Base-by-base conservation (phyloP, 2,888 invertebrate species). In the Catocala sponsa region DNA sequence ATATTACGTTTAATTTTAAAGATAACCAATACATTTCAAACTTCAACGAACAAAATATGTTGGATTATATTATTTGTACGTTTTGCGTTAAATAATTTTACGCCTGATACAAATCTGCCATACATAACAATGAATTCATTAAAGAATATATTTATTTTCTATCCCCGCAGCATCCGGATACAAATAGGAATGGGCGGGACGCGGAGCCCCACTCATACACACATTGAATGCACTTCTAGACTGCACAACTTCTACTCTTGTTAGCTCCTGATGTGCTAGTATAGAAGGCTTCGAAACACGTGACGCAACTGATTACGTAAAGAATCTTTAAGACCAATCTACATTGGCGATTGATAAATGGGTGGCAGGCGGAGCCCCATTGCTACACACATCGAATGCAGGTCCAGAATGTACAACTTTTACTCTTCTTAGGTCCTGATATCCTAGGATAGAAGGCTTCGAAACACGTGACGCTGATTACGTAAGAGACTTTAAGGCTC, bases 231-330 rank as follows among this genome's bases (percentile, higher is more conserved):
- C n/a, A n/a, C 42, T 5, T 7, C 5, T 2, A 9, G 6, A 6
- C 9, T 38, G 6, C 6, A 7, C 6, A 38, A 38, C 2, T 7
- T 38, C n/a, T 9, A 42, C 42, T 42, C 10, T 42, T 41, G 12
- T 2, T 54, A 44, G 13, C 13, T 38, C 13, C 54, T 54, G 35
- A 13, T 10, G 7, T 46, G 46, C 54, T 54, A 46, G 46, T 54
- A 46, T 11, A 5, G 12, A 54, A 35, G n/a, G n/a, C 12, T 25
- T 46, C 9, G 35, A 35, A 35, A 54, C 43, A 43, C 44, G 38
- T 50, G 47, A 47, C 13, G 15, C 10, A 12, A 47, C 47, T 9
- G 2, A 6, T 15, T 5, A 15, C 47, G 5, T 15, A 25, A n/a
- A 25, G 4, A 25, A 25, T 2, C 1, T 2, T 25, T 25, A 25